Conservation (phyloP, 2,113 vertebrate species). For the Riparia riparia region DNA sequence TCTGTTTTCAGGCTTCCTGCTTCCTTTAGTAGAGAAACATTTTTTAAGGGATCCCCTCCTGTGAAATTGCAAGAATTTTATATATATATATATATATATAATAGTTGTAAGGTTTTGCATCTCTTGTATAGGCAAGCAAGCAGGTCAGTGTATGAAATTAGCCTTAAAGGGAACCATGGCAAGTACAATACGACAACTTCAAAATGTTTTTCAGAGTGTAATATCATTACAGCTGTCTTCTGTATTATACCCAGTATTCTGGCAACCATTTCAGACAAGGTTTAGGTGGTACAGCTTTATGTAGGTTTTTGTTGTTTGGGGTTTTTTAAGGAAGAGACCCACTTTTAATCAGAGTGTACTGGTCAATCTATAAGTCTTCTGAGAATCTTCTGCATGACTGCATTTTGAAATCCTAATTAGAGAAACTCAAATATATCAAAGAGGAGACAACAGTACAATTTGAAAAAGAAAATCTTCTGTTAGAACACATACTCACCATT, state of each 20-base stretch:
- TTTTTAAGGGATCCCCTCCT: background rate
- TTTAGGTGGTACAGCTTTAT: background rate
- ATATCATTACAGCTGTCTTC: background rate
- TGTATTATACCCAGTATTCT: background rate
- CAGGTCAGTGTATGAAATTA: background rate
- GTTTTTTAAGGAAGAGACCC: background rate
- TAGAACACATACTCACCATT: background rate
- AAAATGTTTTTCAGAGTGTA: background rate
- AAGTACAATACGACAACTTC: background rate
- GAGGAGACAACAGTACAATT: background rate
- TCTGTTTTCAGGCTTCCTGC: background rate
- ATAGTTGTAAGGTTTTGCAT: background rate
- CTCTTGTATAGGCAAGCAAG: background rate
- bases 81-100: background rate
- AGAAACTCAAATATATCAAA: background rate
- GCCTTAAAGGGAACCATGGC: background rate
- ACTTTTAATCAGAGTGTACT: background rate
- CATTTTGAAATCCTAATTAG: slow-evolving; percentile 9
- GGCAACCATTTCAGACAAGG: background rate
- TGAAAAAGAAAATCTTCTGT: background rate
- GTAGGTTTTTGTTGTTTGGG: background rate
- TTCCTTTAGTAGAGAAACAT: background rate
- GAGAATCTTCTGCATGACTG: background rate
- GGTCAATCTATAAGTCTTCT: background rate
- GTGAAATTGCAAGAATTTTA: background rate